These are phyloP conservation scores for Epizoanthus stellaris DNA, from an alignment of 92 coral and sea anemone species.

Conservation along the genomic window DNA sequence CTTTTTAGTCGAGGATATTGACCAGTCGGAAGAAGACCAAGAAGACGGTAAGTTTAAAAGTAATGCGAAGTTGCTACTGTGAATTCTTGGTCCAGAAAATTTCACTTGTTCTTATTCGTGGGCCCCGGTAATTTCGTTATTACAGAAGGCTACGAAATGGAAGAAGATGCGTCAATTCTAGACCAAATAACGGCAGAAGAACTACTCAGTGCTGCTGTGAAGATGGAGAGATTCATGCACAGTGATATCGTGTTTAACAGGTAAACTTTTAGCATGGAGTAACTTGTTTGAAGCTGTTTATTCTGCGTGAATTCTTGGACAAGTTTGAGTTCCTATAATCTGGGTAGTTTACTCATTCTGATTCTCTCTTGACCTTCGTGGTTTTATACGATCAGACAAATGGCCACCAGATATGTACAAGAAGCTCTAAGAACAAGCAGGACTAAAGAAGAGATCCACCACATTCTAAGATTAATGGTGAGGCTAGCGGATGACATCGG, in stretches of 20 bases:
- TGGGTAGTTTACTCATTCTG: background rate
- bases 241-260: constrained; percentile 98
- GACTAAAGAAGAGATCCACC: constrained; percentile 89
- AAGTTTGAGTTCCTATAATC: constrained; percentile 12
- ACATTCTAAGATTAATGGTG: constrained; percentile 86
- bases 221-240: constrained; percentile 96
- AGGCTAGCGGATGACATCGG: constrained; percentile 97
- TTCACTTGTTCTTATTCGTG: constrained; percentile 22
- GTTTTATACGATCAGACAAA: constrained; percentile 70
- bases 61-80: background rate
- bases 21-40: constrained; percentile 91
- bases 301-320: constrained; percentile 5
- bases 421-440: constrained; percentile 88
- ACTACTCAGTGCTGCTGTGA: constrained; percentile 81
- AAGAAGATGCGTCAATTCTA: constrained; percentile 86
- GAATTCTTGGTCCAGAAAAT: constrained; percentile 24
- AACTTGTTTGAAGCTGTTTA: constrained; percentile 11
- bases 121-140: constrained; percentile 17
- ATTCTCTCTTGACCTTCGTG: background rate
- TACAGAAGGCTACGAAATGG: constrained; percentile 77
- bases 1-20: constrained; percentile 87
- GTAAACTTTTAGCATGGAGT: constrained; percentile 53
- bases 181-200: constrained; percentile 91
- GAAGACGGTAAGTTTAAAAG: constrained; percentile 84
- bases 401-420: constrained; percentile 96